Base-by-base conservation (phyloP, 1,140 invertebrate genomes). In the Drosophila fuyamai region DNA sequence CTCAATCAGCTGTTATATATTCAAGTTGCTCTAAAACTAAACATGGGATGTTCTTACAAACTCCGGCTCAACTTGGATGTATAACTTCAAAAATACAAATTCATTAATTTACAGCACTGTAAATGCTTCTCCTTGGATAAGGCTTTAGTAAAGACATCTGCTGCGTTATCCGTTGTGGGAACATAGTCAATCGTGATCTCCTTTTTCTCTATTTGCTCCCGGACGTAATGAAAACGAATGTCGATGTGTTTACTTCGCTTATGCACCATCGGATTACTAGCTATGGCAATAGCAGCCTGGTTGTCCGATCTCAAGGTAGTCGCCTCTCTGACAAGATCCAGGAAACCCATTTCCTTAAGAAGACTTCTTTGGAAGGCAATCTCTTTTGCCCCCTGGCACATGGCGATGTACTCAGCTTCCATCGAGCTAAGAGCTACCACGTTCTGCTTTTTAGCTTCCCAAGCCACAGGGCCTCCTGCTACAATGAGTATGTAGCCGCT, bases 221-320 rank as follows among this genome's bases (percentile, higher is more conserved):
- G 18, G 18, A 27, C 18, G 46, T 47, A 47, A 6, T 13, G 46
- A 14, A 47, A 47, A 23, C 46, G 46, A 2, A 47, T 47, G 12
- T 47, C 18, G 18, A 27, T 27, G 46, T 47, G 16, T 46, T 46
- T 46, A 46, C 10, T 46, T 46, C 44, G 16, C 16, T 46, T 46
- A 10, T 46, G 44, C 44, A 46, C 10, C 44, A 46, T 18, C 12
- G 44, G 44, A 46, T 46, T 18, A 16, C 44, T 46, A 5, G 44
- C 4, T 10, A 10, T 46, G 44, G 44, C 44, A 12, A 23, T 23
- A 12, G 46, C 46, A 23, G 46, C 46, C 13, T 47, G 46, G 14
- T 44, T 44, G 18, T 47, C 46, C 10, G 46, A 47, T 18, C 44
- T 47, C 18, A 23, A 23, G 23, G 23, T 4, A 13, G 46, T 47